phyloP scores from a whole-genome alignment of 2,113 vertebrate genomes.

The Halichoeres trimaculatus region DNA sequence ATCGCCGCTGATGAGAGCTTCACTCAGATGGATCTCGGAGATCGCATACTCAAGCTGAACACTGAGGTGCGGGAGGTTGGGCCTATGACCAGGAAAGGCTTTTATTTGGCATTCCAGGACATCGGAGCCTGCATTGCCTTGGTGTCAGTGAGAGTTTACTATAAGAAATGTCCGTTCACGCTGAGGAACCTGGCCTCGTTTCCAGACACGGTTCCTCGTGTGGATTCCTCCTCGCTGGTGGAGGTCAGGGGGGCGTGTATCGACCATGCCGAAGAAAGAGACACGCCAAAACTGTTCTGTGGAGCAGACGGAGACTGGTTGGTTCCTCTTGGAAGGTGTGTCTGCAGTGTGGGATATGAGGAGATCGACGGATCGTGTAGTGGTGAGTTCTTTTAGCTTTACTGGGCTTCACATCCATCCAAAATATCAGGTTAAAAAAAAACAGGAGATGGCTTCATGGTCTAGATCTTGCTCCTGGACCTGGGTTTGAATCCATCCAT shows the following conservation, averaged over 20 bases:
- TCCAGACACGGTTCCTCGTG: constrained; percentile 94
- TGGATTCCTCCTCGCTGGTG: constrained; percentile 95
- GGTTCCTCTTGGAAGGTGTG: constrained; percentile 93
- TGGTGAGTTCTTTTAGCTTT: constrained; percentile 82
- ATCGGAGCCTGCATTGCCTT: constrained; percentile 95
- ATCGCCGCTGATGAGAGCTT: constrained; percentile 97
- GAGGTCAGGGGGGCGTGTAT: constrained; percentile 95
- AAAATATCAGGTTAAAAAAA: neutral
- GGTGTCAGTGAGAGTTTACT: constrained; percentile 94
- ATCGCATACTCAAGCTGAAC: constrained; percentile 96
- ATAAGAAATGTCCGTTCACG: constrained; percentile 95
- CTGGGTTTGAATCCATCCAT: no score
- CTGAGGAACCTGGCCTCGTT: constrained; percentile 93
- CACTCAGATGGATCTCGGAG: constrained; percentile 96
- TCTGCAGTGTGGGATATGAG: constrained; percentile 94
- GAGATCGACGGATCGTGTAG: constrained; percentile 91
- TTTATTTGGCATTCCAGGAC: constrained; percentile 96
- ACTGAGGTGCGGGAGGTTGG: constrained; percentile 95
- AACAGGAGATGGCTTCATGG: no score
- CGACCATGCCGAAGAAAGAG: constrained; percentile 92
- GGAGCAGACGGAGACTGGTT: constrained; percentile 97
- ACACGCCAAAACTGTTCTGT: constrained; percentile 95
- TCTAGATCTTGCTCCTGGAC: no score
- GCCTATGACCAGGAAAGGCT: constrained; percentile 91
- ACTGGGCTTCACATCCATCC: neutral